Conservation (phyloP, 2,888 invertebrate species). For the Ichneumon xanthorius region DNA sequence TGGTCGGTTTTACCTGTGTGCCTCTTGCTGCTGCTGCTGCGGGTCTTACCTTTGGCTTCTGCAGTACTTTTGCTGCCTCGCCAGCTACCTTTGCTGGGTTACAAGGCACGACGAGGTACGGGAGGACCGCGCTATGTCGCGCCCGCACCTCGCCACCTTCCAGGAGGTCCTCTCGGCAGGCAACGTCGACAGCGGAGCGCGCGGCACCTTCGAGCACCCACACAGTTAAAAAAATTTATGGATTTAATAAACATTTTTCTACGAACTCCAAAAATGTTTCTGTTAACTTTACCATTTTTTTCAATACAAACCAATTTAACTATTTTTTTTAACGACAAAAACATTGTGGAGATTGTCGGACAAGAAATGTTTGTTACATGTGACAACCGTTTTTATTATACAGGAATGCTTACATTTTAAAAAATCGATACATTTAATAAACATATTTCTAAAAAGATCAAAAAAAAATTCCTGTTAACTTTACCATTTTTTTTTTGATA, state of each 20-base stretch:
- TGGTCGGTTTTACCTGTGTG: constrained; percentile 73
- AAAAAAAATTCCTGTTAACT: too few relatives aligned
- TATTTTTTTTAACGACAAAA: too few relatives aligned
- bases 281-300: too few relatives aligned
- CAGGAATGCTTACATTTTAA: too few relatives aligned
- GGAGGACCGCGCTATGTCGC: constrained; percentile 19
- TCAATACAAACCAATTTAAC: too few relatives aligned
- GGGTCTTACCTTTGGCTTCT: constrained; percentile 42
- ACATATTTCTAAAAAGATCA: too few relatives aligned
- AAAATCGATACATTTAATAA: too few relatives aligned
- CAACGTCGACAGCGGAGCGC: constrained; percentile 15
- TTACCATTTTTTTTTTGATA: too few relatives aligned
- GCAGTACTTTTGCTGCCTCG: constrained; percentile 17
- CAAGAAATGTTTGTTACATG: too few relatives aligned
- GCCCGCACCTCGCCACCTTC: constrained; percentile 17
- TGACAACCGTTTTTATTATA: too few relatives aligned
- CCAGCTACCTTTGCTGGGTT: constrained; percentile 6
- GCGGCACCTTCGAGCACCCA: background rate
- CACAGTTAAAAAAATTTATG: background rate
- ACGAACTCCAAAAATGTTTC: background rate
- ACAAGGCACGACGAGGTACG: constrained; percentile 18
- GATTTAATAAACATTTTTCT: too few relatives aligned
- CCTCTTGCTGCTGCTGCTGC: constrained; percentile 26
- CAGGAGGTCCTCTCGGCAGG: background rate
- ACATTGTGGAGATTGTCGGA: too few relatives aligned